Conservation (phyloP, 2,888 invertebrate species). For the Apeira syringaria region DNA sequence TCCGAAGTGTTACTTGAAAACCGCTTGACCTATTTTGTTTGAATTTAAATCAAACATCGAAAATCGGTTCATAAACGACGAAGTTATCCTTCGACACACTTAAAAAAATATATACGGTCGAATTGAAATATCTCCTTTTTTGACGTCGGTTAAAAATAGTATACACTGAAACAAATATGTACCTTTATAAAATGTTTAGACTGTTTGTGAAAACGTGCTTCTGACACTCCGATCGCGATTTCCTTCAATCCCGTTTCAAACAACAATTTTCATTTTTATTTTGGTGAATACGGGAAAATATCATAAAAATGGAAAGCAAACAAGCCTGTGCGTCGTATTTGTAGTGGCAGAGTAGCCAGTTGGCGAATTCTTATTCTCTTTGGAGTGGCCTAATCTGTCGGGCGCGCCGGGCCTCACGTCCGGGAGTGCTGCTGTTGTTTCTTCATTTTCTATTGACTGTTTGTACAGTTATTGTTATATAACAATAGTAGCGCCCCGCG, state of each 20-base stretch:
- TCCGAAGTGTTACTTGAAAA: too few relatives aligned
- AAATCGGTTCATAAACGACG: too few relatives aligned
- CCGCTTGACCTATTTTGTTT: too few relatives aligned
- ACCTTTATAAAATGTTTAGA: background rate
- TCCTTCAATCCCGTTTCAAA: constrained; percentile 51
- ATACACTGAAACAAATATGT: too few relatives aligned
- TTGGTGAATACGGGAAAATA: constrained; percentile 56
- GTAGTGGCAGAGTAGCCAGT: constrained; percentile 59
- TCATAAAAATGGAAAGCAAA: constrained; percentile 78
- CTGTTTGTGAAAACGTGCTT: constrained; percentile 14
- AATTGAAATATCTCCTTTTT: too few relatives aligned
- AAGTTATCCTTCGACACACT: too few relatives aligned
- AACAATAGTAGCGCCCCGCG: too few relatives aligned
- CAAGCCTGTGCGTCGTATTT: constrained; percentile 67
- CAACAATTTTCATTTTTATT: constrained; percentile 63
- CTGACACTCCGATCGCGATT: constrained; percentile 51
- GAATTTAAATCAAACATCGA: too few relatives aligned
- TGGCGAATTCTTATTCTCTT: constrained; percentile 68
- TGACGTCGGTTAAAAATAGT: too few relatives aligned
- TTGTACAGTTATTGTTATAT: constrained; percentile 3
- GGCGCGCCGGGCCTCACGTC: constrained; percentile 66
- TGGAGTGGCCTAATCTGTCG: constrained; percentile 67
- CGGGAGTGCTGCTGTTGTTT: constrained; percentile 65
- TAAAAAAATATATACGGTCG: too few relatives aligned
- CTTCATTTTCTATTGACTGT: constrained; percentile 54